Conservation (phyloP, 2,888 invertebrate species). For the Archips crataeganus region DNA sequence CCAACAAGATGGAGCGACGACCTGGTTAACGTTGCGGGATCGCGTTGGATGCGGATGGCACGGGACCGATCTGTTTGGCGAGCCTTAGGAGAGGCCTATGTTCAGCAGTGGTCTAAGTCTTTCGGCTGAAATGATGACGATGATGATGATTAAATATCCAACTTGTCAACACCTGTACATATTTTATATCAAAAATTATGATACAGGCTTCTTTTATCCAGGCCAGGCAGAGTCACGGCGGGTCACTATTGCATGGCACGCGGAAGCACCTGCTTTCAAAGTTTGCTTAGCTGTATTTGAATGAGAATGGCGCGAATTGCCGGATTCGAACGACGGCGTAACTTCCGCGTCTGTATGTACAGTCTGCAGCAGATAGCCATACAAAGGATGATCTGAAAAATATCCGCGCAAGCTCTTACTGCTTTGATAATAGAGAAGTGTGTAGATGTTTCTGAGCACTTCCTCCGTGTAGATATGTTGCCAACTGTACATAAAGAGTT, state of each 20-base stretch:
- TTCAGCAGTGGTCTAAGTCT: too few relatives aligned
- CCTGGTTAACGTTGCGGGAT: too few relatives aligned
- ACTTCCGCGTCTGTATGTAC: constrained; percentile 20
- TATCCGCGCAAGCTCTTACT: not conserved
- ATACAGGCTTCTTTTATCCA: not conserved
- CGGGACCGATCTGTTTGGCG: too few relatives aligned
- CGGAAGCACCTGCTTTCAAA: constrained; percentile 38
- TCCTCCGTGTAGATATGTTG: not conserved
- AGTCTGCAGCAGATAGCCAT: not conserved
- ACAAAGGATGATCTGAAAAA: not conserved
- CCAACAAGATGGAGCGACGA: too few relatives aligned
- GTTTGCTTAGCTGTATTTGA: constrained; percentile 48
- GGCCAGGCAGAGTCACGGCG: not conserved
- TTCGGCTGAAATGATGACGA: too few relatives aligned
- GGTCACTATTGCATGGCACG: constrained; percentile 4
- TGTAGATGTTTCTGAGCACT: not conserved
- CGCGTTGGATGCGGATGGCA: too few relatives aligned
- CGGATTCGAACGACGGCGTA: constrained; percentile 25
- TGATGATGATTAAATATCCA: too few relatives aligned
- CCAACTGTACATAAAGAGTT: constrained; percentile 3
- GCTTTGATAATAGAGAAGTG: not conserved
- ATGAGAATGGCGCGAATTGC: constrained; percentile 43
- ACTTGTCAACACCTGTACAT: too few relatives aligned
- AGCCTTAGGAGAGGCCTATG: too few relatives aligned
- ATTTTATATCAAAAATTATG: not conserved